Evolutionary conservation across 1,140 invertebrate species (phyloP), one percentile per base, ranked within the genome.

Genomic region (Augochlora pura): DNA sequence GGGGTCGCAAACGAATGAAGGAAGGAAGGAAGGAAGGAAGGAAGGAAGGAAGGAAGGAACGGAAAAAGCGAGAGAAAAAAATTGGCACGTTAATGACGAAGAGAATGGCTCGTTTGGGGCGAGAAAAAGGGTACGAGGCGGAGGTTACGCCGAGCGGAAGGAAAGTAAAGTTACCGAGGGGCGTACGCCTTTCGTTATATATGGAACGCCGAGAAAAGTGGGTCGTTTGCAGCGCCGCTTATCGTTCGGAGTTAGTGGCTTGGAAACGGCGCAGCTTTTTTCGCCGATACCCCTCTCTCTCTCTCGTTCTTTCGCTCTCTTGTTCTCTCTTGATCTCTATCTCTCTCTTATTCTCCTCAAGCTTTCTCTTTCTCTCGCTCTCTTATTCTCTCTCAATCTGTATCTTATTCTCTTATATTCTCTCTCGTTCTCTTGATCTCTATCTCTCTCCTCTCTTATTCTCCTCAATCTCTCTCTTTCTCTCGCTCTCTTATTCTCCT

Each of bases 231-330:
- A 80, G 69, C 62, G 38, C 57, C 64, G 76, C 69, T 86, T 76
- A 81, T 81, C 74, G 77, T 75, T 78, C 59, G 27, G 57, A 80
- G 84, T 70, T 86, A 83, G 71, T 76, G 79, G 69, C 57, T 69
- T 59, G 74, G 79, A 83, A 83, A 68, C 78, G 81, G 78, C 80
- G 82, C 60, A 67, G 72, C 68, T 76, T 75, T 72, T 62, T 27
- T 25, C 67, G 59, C 38, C 59, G 5, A 25, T 77, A 59, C 67
- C 32, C 63, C 12, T n/a, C 32, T 63, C 18, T 21, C 7, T 14
- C 10, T 46, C 42, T 42, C 42, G 3, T 12, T 10, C 42, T 42
- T 12, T 42, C 9, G 9, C 5, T 42, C 9, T 42, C 42, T 42
- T 12, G 0, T 12, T 42, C 42, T 9, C 42, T 39, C 38, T 39